Base-by-base conservation (phyloP, 2,888 invertebrate genomes). In the Macrosiphum euphorbiae region DNA sequence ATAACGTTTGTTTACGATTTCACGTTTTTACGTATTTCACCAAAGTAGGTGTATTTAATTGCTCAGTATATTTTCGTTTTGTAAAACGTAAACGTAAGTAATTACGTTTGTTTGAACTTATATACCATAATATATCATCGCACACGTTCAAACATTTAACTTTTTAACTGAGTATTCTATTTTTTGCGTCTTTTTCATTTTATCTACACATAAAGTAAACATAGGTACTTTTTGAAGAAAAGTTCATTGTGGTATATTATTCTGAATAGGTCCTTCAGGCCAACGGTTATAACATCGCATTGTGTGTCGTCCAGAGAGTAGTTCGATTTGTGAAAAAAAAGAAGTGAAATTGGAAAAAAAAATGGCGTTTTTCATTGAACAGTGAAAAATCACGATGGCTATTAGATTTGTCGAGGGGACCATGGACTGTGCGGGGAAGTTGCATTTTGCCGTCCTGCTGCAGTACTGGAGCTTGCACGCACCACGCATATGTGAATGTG, bases 401-500 rank as follows among this genome's bases (percentile, higher is more conserved):
- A 90, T 90, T 90, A 78, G 58, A 35, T 13, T 52, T 10, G n/a
- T 20, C 10, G 35, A 78, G 26, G 52, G 11, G 52, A 52, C n/a
- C 24, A 28, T 44, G 78, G 35, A 28, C 78, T 8, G 5, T 5
- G 58, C 28, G 50, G 26, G 52, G 41, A n/a, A 50, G 41, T 84
- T 20, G n/a, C 20, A 2, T 55, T 52, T 50, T 35, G 4, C 41
- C 52, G 84, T 55, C 26, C 13, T 86, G 8, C 58, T 86, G 16
- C 16, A 28, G 3, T 28, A 52, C n/a, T n/a, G n/a, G 55, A 55
- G 16, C 67, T 67, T 67, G 67, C 35, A 78, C 35, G 35, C 35
- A 35, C 78, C 35, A 78, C 90, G 41, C 52, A 91, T 91, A 91
- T 55, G 52, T 91, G 90, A 84, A 84, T 91, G 35, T 91, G 84